Evolutionary conservation across 64 coral and sea anemone species (phyloP), one percentile per base, ranked within the genome.

Genomic region (Montipora efflorescens): DNA sequence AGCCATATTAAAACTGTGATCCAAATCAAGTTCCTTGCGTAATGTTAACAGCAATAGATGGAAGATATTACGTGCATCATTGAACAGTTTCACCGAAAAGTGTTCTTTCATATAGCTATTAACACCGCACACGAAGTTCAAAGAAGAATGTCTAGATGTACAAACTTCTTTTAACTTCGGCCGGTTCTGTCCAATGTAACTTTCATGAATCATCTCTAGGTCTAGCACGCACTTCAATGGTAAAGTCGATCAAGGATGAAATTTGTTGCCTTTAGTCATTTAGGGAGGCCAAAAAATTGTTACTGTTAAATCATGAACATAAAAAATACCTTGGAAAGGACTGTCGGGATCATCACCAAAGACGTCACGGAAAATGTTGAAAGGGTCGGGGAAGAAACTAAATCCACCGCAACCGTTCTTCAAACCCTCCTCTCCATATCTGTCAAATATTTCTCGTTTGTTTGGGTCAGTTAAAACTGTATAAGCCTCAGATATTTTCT

Each of bases 401-500:
- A 81, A 95, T 2, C 75, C 93, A 13, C 83, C 75, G 25, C 58
- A 0, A 11, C 20, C 79, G 5, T 87, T 91, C 23, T 82, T 92
- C 0, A 93, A 18, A 3, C 92, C 92, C 81, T 82, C 85, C 20
- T 91, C 92, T 8, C 88, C 88, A 74, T 87, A 87, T 20, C 58
- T 80, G 78, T 98, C 93, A 72, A 92, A 98, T 78, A 87, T 82
- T 61, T 44, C 49, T 59, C 96, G 77, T 75, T 95, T 84, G 45
- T 48, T 50, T 14, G 96, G 79, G 46, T 98, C 90, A 47, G 51
- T 93, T 84, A 98, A 89, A 28, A 98, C 90, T n/a, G 83, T 71
- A 61, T 98, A 95, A 19, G 96, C 96, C 79, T 91, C 82, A 51
- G 89, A 89, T 59, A 98, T 92, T 82, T 89, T 91, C 89, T 98